Conservation (phyloP, 2,888 invertebrate genomes). For the Prenolepis imparis region DNA sequence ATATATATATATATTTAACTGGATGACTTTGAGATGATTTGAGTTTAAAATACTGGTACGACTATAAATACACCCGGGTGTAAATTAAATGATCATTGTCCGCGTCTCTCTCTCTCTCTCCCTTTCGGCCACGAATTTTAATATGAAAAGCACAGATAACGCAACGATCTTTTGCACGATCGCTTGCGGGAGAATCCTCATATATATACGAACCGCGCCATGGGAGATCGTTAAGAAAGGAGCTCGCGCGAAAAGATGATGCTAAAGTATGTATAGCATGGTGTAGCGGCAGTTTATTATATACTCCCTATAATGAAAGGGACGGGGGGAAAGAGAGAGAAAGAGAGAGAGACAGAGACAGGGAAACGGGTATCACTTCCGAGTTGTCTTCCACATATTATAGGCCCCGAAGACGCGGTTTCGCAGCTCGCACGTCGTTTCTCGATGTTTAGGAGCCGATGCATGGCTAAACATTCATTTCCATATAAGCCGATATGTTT, state of each 20-base stretch:
- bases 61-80: conserved; percentile 22
- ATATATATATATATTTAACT: too few species aligned
- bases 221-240: conserved; percentile 64
- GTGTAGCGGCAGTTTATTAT: conserved; percentile 44
- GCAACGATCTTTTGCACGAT: conserved; percentile 55
- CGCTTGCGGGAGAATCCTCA: conserved; percentile 25
- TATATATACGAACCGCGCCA: conserved; percentile 49
- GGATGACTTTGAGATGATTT: not conserved
- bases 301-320: conserved; percentile 32
- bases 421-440: conserved; percentile 62
- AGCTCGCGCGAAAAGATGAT: conserved; percentile 23
- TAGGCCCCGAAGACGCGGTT: conserved; percentile 55
- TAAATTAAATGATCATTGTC: conserved; percentile 24
- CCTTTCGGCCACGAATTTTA: conserved; percentile 7
- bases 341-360: conserved; percentile 2
- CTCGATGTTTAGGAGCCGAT: conserved; percentile 71
- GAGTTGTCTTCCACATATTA: conserved; percentile 60
- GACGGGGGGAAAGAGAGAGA: not conserved
- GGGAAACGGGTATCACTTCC: conserved; percentile 69
- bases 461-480: conserved; percentile 81
- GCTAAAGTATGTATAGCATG: not conserved
- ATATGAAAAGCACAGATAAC: conserved; percentile 48
- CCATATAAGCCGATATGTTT: conserved; percentile 83
- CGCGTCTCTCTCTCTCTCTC: not conserved
- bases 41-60: not conserved